phyloP scores from a whole-genome alignment of 2,797 vertebrate genomes.

The Hafferia zeledoni region DNA sequence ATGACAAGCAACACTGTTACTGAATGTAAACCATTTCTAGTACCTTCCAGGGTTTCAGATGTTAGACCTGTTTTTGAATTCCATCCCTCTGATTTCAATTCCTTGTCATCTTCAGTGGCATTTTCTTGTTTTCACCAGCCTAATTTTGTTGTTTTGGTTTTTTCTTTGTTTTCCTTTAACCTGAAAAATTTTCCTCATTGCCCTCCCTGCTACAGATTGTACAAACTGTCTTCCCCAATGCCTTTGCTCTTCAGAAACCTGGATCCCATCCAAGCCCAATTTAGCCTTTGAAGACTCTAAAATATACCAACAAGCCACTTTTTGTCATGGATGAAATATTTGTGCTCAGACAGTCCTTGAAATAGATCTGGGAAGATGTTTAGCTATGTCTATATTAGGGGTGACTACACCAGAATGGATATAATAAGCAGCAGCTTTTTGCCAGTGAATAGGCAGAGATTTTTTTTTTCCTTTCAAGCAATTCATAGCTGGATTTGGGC shows the following conservation, averaged over 20 bases:
- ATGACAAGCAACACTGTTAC: neutral
- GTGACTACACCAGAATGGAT: neutral
- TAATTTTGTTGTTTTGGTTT: too few relatives aligned
- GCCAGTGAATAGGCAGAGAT: neutral
- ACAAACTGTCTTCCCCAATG: neutral
- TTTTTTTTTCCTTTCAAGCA: neutral
- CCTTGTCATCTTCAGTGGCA: neutral
- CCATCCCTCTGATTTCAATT: neutral
- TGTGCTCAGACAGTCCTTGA: conserved; percentile 27
- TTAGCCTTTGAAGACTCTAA: conserved; percentile 45
- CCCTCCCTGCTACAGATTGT: neutral
- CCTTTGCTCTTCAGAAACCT: neutral
- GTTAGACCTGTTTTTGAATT: neutral
- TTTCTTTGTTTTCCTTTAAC: neutral
- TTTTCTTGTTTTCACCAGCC: neutral
- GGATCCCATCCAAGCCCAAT: conserved; percentile 26
- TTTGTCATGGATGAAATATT: conserved; percentile 43
- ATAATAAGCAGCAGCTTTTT: conserved; percentile 44
- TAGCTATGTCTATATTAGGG: conserved; percentile 32
- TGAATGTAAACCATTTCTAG: neutral
- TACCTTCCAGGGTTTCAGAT: neutral
- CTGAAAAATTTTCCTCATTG: neutral
- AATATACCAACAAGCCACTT: conserved; percentile 37
- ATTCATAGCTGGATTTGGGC: neutral
- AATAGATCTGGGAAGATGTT: conserved; percentile 67